Base-by-base conservation (phyloP, 2,797 vertebrate genomes). In the Lithobates pipiens region DNA sequence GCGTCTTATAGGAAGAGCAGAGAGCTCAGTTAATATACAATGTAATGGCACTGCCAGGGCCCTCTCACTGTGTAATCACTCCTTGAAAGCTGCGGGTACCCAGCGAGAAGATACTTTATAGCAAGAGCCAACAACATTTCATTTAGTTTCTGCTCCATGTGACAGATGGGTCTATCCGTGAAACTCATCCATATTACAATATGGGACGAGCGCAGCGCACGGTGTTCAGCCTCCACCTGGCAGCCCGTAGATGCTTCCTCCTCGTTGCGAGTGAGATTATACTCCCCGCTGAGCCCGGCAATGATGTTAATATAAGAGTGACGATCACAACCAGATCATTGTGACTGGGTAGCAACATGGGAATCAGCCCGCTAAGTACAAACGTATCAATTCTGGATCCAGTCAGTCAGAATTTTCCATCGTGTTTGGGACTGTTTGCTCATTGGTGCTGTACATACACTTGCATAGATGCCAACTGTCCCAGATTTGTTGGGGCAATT, bases 91-190 rank as follows among this genome's bases (percentile, higher is more conserved):
- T 54, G 73, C 46, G 34, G 77, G 42, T 80, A 70, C 77, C 77
- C 77, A 65, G 70, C 80, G 36, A 63, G 80, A 13, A 65, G 80
- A 75, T 75, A 75, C 50, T 82, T 82, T 73, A 82, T 67, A 74
- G 71, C 75, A 63, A 77, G 75, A 39, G 54, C 88, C 46, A 89
- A 44, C 42, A 89, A 88, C 71, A 44, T 87, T 85, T 82, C 86
- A 83, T 88, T 91, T 91, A 89, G 86, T 88, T 82, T 80, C 87
- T 75, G 78, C 89, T 88, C 88, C 21, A 36, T 75, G 85, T 86
- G 89, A 90, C 78, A 82, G 68, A 84, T 77, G 83, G 88, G 87
- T 88, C 88, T 88, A 89, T 72, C 75, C 73, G 80, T 68, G 68
- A 2, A 3, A 77, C 82, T 39, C 65, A 50, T 88, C 84, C 57